Evolutionary conservation across 2,888 invertebrate genomes (phyloP).

Genomic region (Brachylomia viminalis): DNA sequence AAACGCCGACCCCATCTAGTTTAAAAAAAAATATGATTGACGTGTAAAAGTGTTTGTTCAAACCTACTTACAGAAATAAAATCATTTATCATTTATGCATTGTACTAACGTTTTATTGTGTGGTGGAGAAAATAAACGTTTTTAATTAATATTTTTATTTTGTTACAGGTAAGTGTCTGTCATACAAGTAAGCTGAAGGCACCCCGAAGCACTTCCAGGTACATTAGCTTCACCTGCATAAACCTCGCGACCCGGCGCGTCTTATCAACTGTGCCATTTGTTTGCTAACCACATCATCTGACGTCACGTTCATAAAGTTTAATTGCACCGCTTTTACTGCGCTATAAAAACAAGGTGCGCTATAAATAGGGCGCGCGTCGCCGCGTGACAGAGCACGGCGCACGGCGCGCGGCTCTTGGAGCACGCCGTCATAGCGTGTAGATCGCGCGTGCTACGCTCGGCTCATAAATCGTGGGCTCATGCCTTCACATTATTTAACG

Average conservation of each 20-base stretch:
- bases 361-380: conserved; percentile 64
- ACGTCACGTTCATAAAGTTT: conserved; percentile 74
- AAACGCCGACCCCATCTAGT: no score
- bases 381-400: conserved; percentile 50
- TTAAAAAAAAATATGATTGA: no score
- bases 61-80: no score
- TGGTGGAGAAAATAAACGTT: no score
- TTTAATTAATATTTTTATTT: conserved; percentile 16
- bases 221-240: conserved; percentile 15
- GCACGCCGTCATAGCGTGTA: conserved; percentile 71
- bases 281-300: conserved; percentile 64
- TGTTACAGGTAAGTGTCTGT: conserved; percentile 64
- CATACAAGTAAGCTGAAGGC: not conserved
- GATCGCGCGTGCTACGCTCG: conserved; percentile 64
- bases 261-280: conserved; percentile 61
- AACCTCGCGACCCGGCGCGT: conserved; percentile 16
- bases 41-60: no score
- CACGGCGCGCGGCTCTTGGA: not conserved
- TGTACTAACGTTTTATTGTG: no score
- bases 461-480: conserved; percentile 73
- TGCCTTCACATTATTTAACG: conserved; percentile 79
- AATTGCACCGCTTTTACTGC: conserved; percentile 74
- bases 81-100: no score
- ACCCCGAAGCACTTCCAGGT: conserved; percentile 24
- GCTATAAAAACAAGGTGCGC: conserved; percentile 72